A percentile compares a stretch with the other conserved stretches of the same genome.
phyloP scores from a whole-genome alignment of 1,140 invertebrate species.

The Nasonia giraulti region DNA sequence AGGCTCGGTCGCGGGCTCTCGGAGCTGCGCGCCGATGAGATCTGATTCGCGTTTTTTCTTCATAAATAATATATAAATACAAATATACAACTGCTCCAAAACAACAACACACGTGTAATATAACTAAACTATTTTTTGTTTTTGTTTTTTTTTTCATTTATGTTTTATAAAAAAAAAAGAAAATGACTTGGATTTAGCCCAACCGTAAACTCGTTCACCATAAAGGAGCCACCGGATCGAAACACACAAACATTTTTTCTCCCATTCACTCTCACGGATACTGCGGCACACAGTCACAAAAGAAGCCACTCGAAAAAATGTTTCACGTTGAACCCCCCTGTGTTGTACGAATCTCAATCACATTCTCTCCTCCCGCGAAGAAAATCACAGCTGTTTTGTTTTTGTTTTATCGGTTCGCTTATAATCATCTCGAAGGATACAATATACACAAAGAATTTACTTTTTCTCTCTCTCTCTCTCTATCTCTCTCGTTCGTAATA shows the following conservation, averaged over 20 bases:
- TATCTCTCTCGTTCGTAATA: neutral
- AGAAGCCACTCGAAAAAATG: neutral
- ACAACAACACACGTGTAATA: neutral
- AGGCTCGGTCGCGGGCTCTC: neutral
- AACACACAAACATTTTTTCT: neutral
- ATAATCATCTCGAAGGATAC: conserved; percentile 21
- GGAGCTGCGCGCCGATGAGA: neutral
- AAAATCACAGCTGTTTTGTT: conserved; percentile 60
- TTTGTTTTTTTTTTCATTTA: neutral
- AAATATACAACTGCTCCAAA: neutral
- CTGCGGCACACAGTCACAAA: neutral
- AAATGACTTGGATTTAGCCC: neutral
- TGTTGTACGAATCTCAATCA: conserved; percentile 49
- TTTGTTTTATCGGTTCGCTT: conserved; percentile 50
- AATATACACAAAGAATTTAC: conserved; percentile 46
- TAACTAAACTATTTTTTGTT: conserved; percentile 19
- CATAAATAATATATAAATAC: conserved; percentile 19
- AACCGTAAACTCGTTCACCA: conserved; percentile 18
- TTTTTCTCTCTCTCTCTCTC: neutral
- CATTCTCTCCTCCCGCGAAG: conserved; percentile 48
- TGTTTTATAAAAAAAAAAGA: neutral
- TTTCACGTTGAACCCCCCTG: neutral
- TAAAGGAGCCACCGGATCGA: conserved; percentile 21
- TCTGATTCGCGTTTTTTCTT: neutral
- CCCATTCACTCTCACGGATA: conserved; percentile 4